Conservation (phyloP, 2,888 invertebrate species). For the Agrypnus murinus region DNA sequence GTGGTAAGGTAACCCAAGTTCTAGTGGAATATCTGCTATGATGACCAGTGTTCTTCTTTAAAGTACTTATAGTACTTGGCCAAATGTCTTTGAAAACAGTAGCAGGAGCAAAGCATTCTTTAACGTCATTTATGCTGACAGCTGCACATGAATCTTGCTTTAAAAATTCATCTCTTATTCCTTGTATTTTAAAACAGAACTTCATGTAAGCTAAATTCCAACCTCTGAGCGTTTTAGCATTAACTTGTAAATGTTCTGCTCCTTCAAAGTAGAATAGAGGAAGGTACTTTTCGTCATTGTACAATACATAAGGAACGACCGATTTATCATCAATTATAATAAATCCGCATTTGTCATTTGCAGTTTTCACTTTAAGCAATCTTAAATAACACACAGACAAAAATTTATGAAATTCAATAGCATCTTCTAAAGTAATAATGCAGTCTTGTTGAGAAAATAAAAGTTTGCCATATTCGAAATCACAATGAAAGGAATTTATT, state of each 20-base stretch:
- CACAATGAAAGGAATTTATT: constrained; percentile 74
- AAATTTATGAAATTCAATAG: constrained; percentile 92
- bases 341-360: constrained; percentile 89
- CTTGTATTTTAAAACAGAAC: constrained; percentile 95
- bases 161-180: constrained; percentile 91
- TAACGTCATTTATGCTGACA: constrained; percentile 91
- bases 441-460: constrained; percentile 91
- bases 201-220: constrained; percentile 95
- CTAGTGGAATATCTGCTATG: too few relatives aligned
- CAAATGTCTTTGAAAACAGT: constrained; percentile 90
- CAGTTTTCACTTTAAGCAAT: constrained; percentile 81
- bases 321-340: constrained; percentile 94
- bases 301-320: constrained; percentile 92
- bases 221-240: constrained; percentile 86
- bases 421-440: constrained; percentile 92
- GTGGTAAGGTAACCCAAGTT: too few relatives aligned
- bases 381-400: constrained; percentile 92
- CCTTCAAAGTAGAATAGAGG: constrained; percentile 93
- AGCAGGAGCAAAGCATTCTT: constrained; percentile 91
- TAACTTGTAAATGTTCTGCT: constrained; percentile 90
- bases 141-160: constrained; percentile 93
- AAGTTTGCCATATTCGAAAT: constrained; percentile 90
- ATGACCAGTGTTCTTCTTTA: neutral
- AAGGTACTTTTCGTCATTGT: constrained; percentile 89
- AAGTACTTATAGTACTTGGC: constrained; percentile 63